Evolutionary conservation across 2,888 invertebrate species (phyloP).

Genomic region (Limenitis camilla): DNA sequence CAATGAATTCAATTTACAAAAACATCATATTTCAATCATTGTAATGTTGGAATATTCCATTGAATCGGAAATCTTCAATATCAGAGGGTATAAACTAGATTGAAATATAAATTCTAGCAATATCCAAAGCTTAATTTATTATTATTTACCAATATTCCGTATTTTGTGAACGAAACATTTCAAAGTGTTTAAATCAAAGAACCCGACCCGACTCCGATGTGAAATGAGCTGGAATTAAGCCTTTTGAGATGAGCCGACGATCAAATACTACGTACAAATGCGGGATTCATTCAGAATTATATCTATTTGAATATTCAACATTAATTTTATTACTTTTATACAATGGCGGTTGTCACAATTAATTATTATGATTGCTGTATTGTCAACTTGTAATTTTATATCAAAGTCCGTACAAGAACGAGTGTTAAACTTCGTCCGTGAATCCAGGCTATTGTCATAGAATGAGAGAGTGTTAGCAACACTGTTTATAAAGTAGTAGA

Average conservation of each 20-base stretch:
- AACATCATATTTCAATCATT: too few species aligned
- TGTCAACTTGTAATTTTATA: too few species aligned
- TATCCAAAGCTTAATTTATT: not conserved
- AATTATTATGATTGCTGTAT: too few species aligned
- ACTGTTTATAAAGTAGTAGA: too few species aligned
- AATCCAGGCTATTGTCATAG: too few species aligned
- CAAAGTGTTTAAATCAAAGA: conserved; percentile 17
- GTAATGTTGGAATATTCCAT: too few species aligned
- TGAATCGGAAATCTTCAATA: too few species aligned
- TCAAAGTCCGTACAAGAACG: too few species aligned
- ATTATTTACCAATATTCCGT: conserved; percentile 1
- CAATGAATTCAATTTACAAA: too few species aligned
- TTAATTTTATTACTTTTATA: not conserved
- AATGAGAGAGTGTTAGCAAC: too few species aligned
- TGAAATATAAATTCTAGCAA: not conserved
- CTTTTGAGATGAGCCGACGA: conserved; percentile 17
- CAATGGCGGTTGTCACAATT: not conserved
- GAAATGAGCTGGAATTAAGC: conserved; percentile 20
- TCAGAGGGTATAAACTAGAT: too few species aligned
- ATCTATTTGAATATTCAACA: not conserved
- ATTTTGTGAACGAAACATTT: conserved; percentile 5
- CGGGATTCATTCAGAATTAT: not conserved
- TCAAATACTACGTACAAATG: conserved; percentile 8
- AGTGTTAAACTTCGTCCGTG: too few species aligned
- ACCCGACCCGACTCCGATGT: conserved; percentile 14